A percentile compares a stretch with the other conserved stretches of the same genome.
Conservation (phyloP, 64 coral and sea anemone species). For the Trachythela sp. region DNA sequence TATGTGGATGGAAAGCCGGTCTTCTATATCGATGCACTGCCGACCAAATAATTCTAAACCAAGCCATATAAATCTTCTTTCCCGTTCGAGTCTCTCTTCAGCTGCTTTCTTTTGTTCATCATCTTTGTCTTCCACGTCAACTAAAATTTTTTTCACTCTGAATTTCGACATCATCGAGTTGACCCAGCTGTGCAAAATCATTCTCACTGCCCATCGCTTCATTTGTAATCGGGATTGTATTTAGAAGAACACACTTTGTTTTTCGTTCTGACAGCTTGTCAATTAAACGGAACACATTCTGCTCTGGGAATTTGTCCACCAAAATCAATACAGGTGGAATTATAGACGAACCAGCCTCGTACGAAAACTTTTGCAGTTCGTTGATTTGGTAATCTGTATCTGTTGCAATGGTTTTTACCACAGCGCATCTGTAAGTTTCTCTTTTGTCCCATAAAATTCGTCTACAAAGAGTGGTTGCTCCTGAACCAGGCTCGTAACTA, state of each 20-base stretch:
- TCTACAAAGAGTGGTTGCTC: constrained; percentile 51
- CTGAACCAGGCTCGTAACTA: constrained; percentile 51
- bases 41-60: constrained; percentile 59
- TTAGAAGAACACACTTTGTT: constrained; percentile 40
- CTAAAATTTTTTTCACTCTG: constrained; percentile 33
- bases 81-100: constrained; percentile 42
- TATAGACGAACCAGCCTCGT: not conserved
- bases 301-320: constrained; percentile 41
- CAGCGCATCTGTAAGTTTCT: constrained; percentile 32
- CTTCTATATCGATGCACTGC: constrained; percentile 46
- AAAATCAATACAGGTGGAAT: constrained; percentile 27
- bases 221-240: constrained; percentile 32
- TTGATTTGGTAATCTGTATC: constrained; percentile 42
- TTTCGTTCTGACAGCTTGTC: constrained; percentile 13
- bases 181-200: not conserved
- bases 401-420: constrained; percentile 36
- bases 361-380: not conserved
- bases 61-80: constrained; percentile 61
- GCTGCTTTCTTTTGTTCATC: not conserved
- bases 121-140: constrained; percentile 16
- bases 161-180: constrained; percentile 37
- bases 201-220: not conserved
- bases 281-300: not conserved
- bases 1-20: constrained; percentile 42
- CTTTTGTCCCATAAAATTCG: constrained; percentile 51